Conservation (phyloP, 2,113 vertebrate genomes). For the Kryptolebias marmoratus region DNA sequence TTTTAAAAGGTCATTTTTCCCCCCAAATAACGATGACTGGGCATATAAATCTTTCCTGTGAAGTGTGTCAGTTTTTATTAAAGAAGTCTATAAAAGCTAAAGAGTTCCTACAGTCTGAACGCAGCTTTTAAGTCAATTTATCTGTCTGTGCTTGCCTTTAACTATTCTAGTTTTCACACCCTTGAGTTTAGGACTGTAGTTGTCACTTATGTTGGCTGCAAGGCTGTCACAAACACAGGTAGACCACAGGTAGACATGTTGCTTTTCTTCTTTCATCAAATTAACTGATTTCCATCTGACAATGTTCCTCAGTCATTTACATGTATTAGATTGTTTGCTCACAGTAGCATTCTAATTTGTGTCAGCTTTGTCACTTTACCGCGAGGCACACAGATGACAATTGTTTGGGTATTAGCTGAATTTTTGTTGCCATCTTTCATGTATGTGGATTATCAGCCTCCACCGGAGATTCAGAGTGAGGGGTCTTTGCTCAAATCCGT, state of each 20-base stretch:
- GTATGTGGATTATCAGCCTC: slow-evolving; percentile 62
- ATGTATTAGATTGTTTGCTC: slow-evolving; percentile 35
- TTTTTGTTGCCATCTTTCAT: slow-evolving; percentile 39
- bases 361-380: slow-evolving; percentile 49
- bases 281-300: slow-evolving; percentile 23
- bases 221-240: background rate
- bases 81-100: too few species aligned
- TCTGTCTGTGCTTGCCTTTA: background rate
- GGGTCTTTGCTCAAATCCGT: slow-evolving; percentile 54
- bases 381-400: slow-evolving; percentile 41
- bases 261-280: slow-evolving; percentile 24
- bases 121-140: too few species aligned
- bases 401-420: slow-evolving; percentile 63
- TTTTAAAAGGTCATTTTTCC: too few species aligned
- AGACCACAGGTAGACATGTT: background rate
- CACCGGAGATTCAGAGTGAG: slow-evolving; percentile 39
- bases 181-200: background rate
- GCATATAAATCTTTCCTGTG: too few species aligned
- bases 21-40: too few species aligned
- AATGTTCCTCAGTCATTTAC: slow-evolving; percentile 14
- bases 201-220: slow-evolving; percentile 2
- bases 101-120: too few species aligned
- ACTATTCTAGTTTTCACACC: background rate
- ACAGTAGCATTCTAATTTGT: slow-evolving; percentile 41
- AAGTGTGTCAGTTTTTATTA: too few species aligned